phyloP scores from a whole-genome alignment of 2,113 vertebrate genomes.

The Uria aalge region DNA sequence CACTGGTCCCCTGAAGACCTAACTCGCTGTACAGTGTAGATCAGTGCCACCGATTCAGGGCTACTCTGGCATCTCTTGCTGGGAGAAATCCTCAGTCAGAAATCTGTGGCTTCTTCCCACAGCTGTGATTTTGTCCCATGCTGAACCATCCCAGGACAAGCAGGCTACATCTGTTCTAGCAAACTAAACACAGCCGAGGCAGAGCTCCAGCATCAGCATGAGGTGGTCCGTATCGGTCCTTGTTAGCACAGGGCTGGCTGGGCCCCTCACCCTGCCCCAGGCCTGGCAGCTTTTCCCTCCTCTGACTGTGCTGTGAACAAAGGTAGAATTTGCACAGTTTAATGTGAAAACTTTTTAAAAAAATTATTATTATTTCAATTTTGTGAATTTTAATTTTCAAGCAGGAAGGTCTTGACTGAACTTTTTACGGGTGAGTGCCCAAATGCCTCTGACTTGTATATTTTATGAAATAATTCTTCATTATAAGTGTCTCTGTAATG shows the following conservation, averaged over 20 bases:
- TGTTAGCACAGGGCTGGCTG: neutral
- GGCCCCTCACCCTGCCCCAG: neutral
- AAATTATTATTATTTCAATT: neutral
- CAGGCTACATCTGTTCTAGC: neutral
- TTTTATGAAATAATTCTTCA: neutral
- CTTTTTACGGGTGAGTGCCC: neutral
- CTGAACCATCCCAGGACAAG: neutral
- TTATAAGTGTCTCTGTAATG: neutral
- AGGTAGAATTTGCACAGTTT: neutral
- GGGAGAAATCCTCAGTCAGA: neutral
- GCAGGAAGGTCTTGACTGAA: neutral
- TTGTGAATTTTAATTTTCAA: neutral
- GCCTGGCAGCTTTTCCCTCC: neutral
- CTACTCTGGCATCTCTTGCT: neutral
- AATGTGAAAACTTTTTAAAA: neutral
- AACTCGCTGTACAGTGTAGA: neutral
- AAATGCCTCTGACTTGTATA: neutral
- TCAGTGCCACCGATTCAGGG: neutral
- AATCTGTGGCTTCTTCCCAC: neutral
- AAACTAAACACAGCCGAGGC: neutral
- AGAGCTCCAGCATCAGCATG: neutral
- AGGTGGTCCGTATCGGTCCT: fast-evolving
- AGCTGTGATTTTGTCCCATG: neutral
- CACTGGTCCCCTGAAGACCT: neutral
- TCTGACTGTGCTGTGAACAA: neutral